Evolutionary conservation across 2,113 vertebrate species (phyloP).

Genomic region (Kryptolebias marmoratus): DNA sequence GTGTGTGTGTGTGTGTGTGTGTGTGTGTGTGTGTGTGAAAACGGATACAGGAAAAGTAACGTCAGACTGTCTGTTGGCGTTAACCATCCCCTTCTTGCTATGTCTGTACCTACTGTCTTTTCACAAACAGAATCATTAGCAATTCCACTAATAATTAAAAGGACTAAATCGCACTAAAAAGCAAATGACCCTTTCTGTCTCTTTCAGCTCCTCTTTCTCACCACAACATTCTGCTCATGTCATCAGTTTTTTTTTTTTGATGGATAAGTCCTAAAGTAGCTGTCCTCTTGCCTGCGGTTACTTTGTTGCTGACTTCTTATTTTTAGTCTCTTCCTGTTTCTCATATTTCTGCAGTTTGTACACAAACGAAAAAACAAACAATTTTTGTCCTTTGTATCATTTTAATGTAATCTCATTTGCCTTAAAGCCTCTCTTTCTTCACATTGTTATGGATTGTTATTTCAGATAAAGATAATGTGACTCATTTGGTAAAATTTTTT

Average conservation of each 20-base stretch:
- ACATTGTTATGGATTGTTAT: constrained; percentile 1
- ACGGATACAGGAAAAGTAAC: constrained; percentile 38
- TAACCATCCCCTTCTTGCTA: constrained; percentile 32
- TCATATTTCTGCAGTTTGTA: constrained; percentile 35
- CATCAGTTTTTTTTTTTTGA: constrained; percentile 54
- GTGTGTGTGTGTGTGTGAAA: constrained; percentile 48
- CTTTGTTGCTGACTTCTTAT: constrained; percentile 28
- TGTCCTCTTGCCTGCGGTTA: constrained; percentile 26
- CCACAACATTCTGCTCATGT: constrained; percentile 48
- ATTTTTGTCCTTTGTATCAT: constrained; percentile 6
- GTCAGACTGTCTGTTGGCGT: constrained; percentile 55
- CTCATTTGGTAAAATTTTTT: neutral
- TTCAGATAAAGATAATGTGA: neutral
- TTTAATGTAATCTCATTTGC: constrained; percentile 16
- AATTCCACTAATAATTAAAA: constrained; percentile 12
- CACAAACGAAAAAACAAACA: constrained; percentile 6
- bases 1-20: constrained; percentile 38
- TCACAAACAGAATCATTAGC: constrained; percentile 8
- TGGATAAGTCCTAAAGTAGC: constrained; percentile 64
- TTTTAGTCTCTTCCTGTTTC: constrained; percentile 14
- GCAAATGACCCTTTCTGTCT: constrained; percentile 6
- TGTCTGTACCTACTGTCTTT: constrained; percentile 5
- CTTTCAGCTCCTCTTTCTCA: constrained; percentile 9
- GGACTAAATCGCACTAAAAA: constrained; percentile 34
- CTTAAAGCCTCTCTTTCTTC: neutral